Evolutionary conservation across 1,140 invertebrate genomes (phyloP).

Genomic region (Zaprionus capensis): DNA sequence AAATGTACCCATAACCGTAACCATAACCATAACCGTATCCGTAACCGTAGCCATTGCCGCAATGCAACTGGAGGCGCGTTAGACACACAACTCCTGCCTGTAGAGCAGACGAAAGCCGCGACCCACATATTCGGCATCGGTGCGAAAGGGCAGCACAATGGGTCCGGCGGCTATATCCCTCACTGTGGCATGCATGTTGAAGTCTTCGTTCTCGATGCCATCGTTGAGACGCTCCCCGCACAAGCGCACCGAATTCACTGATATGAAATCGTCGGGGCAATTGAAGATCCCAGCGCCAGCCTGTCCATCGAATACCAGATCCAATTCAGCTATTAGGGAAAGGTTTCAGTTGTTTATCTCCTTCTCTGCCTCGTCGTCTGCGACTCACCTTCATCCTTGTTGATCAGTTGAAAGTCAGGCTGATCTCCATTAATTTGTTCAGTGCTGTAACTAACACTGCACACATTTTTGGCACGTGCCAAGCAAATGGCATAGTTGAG

Average conservation of each 20-base stretch:
- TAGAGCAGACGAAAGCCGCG: slow-evolving; percentile 86
- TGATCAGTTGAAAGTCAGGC: slow-evolving; percentile 87
- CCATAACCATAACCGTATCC: slow-evolving; percentile 27
- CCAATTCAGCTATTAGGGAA: slow-evolving; percentile 59
- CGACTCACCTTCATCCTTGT: slow-evolving; percentile 85
- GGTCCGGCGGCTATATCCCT: slow-evolving; percentile 87
- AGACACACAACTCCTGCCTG: slow-evolving; percentile 85
- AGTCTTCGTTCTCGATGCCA: slow-evolving; percentile 86
- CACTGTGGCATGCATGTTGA: slow-evolving; percentile 88
- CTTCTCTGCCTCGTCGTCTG: background rate
- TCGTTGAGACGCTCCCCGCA: slow-evolving; percentile 91
- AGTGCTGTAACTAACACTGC: slow-evolving; percentile 88
- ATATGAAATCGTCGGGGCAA: slow-evolving; percentile 90
- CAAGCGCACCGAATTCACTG: slow-evolving; percentile 88
- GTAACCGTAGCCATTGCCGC: background rate
- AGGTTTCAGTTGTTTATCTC: background rate
- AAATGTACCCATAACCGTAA: slow-evolving; percentile 30
- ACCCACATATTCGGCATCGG: slow-evolving; percentile 85
- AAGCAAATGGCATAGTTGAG: slow-evolving; percentile 92
- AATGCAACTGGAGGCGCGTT: slow-evolving; percentile 22
- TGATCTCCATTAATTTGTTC: slow-evolving; percentile 85
- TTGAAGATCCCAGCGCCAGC: slow-evolving; percentile 90
- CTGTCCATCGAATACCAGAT: slow-evolving; percentile 87
- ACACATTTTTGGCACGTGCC: slow-evolving; percentile 86
- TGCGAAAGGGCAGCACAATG: slow-evolving; percentile 85